Evolutionary conservation across 2,113 vertebrate genomes (phyloP).

Genomic region (Perognathus longimembris): DNA sequence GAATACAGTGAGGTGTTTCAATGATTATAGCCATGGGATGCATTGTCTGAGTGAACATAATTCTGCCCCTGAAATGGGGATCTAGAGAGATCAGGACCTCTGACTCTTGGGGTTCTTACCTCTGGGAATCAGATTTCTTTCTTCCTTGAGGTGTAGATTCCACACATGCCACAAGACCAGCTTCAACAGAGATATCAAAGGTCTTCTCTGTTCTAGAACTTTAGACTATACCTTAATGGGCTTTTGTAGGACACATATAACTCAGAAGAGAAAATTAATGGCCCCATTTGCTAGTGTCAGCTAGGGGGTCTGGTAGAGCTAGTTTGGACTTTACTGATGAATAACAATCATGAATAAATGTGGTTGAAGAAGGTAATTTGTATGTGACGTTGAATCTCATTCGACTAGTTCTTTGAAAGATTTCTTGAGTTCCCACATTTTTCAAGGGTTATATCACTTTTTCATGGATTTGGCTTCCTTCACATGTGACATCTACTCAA

Average conservation of each 20-base stretch:
- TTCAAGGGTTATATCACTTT: no score
- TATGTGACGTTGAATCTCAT: no score
- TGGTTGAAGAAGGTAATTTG: no score
- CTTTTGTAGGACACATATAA: neutral
- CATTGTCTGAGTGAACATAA: neutral
- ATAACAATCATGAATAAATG: neutral
- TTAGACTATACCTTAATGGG: neutral
- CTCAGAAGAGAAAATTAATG: neutral
- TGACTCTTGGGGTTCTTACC: neutral
- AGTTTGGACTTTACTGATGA: neutral
- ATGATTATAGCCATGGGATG: neutral
- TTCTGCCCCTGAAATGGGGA: neutral
- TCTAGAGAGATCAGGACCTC: neutral
- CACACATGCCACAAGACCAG: neutral
- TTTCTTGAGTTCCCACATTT: no score
- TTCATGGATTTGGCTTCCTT: no score
- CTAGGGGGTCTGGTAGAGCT: neutral
- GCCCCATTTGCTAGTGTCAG: neutral
- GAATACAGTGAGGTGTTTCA: neutral
- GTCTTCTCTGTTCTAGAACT: constrained; percentile 13
- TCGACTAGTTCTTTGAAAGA: no score
- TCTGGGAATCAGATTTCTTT: neutral
- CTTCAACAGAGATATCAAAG: neutral
- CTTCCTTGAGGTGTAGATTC: neutral
- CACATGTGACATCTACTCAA: no score